Evolutionary conservation across 1,140 invertebrate genomes (phyloP).

Genomic region (Lepidurus arcticus): DNA sequence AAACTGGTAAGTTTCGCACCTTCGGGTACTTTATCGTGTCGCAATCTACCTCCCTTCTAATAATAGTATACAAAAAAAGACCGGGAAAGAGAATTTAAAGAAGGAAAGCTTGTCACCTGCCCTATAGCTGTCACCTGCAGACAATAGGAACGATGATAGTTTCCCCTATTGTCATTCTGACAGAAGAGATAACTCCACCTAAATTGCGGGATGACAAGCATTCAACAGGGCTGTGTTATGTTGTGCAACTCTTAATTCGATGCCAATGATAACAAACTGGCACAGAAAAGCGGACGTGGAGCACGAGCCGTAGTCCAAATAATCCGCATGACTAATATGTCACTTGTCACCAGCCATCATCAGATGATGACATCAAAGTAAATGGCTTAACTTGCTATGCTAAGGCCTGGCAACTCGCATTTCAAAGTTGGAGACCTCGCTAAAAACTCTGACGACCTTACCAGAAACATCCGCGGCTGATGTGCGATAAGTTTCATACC

Average conservation of each 20-base stretch:
- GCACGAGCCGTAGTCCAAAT: not conserved
- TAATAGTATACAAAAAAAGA: not conserved
- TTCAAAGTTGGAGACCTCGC: not conserved
- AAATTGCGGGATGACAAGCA: too few species aligned
- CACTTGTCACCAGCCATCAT: slow-evolving; percentile 18
- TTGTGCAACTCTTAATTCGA: not conserved
- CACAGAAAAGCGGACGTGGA: not conserved
- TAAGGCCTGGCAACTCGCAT: not conserved
- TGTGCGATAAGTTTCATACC: not conserved
- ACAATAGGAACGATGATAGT: too few species aligned
- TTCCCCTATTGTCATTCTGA: too few species aligned
- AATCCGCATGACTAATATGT: slow-evolving; percentile 4
- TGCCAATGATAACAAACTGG: not conserved
- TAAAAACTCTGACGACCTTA: slow-evolving; percentile 19
- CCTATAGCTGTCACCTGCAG: too few species aligned
- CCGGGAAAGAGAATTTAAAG: not conserved
- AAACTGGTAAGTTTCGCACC: not conserved
- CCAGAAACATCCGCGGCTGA: not conserved
- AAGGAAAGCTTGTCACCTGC: too few species aligned
- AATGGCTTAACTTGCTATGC: slow-evolving; percentile 9
- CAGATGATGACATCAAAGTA: slow-evolving; percentile 12
- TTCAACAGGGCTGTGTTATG: not conserved
- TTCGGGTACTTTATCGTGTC: not conserved
- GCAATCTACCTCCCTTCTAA: not conserved
- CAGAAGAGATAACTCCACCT: too few species aligned